Evolutionary conservation across 2,888 invertebrate species (phyloP).

Genomic region (Rhorus exstirpatorius): DNA sequence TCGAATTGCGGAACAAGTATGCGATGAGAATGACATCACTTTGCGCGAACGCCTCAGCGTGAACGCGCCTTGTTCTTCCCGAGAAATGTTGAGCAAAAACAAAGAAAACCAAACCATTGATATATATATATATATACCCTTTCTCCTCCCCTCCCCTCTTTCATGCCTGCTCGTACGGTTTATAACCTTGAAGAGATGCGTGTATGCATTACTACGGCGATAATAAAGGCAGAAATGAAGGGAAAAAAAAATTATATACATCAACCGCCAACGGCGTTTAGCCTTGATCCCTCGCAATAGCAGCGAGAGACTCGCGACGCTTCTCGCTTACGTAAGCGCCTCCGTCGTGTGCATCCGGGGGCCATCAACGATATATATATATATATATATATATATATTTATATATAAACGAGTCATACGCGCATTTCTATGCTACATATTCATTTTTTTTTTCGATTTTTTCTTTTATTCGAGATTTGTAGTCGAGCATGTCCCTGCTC

Average conservation of each 20-base stretch:
- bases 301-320: constrained; percentile 75
- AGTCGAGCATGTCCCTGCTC: background rate
- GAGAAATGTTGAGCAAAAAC: constrained; percentile 37
- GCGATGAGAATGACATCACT: constrained; percentile 54
- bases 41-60: constrained; percentile 29
- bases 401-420: constrained; percentile 23
- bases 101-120: constrained; percentile 28
- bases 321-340: constrained; percentile 82
- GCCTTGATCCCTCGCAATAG: constrained; percentile 83
- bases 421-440: constrained; percentile 21
- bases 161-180: constrained; percentile 4
- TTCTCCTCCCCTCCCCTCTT: background rate
- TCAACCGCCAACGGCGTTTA: constrained; percentile 78
- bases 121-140: background rate
- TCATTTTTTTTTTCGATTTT: background rate
- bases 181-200: constrained; percentile 49
- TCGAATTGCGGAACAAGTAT: constrained; percentile 46
- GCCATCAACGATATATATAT: constrained; percentile 41
- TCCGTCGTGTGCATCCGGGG: constrained; percentile 66
- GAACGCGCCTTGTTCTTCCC: constrained; percentile 46
- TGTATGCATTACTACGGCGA: constrained; percentile 54
- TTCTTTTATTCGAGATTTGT: background rate
- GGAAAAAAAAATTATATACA: constrained; percentile 18
- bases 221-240: constrained; percentile 33
- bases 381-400: constrained; percentile 19